These are phyloP conservation scores for Drosophila nr. fundita DNA, from an alignment of 2,888 invertebrate genomes.

Conservation along the genomic window DNA sequence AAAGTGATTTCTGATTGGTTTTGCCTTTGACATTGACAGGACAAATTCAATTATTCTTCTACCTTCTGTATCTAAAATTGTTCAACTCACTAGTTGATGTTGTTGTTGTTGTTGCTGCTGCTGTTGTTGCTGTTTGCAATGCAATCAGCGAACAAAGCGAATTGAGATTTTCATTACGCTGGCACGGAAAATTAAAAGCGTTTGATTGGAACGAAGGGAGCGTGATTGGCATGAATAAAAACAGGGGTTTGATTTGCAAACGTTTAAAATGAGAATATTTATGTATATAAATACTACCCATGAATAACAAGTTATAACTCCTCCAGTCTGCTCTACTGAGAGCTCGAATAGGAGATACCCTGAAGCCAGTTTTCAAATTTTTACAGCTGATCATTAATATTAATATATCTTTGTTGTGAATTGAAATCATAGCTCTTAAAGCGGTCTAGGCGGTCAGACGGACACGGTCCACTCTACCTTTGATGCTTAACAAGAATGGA, in stretches of 20 bases:
- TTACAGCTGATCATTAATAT: no score
- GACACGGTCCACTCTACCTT: no score
- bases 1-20: constrained; percentile 29
- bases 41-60: constrained; percentile 46
- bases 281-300: neutral
- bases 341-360: neutral
- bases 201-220: constrained; percentile 4
- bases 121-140: constrained; percentile 26
- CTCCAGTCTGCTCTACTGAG: neutral
- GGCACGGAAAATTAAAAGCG: constrained; percentile 5
- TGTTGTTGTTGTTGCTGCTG: neutral
- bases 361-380: neutral
- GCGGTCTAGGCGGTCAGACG: no score
- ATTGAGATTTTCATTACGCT: constrained; percentile 37
- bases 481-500: no score
- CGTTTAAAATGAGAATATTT: neutral
- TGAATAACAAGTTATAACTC: neutral
- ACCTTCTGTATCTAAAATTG: constrained; percentile 25
- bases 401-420: no score
- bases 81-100: constrained; percentile 11
- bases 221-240: constrained; percentile 22
- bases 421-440: no score
- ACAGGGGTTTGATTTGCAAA: constrained; percentile 1
- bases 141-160: constrained; percentile 34
- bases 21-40: constrained; percentile 43